These are phyloP conservation scores for Adela reaumurella DNA, from an alignment of 2,888 invertebrate species.

Conservation along the genomic window DNA sequence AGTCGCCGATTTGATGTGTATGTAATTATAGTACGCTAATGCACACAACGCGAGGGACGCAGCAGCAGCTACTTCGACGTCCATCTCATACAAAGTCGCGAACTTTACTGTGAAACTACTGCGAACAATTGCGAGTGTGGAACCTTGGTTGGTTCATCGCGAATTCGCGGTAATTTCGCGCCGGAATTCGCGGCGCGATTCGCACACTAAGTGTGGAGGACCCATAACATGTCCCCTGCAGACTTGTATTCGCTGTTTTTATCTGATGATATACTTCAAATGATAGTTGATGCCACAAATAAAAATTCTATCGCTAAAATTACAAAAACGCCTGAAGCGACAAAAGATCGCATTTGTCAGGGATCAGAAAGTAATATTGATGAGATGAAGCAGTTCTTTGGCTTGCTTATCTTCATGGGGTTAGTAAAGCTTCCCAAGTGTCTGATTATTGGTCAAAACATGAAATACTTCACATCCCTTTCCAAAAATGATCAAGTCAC, in stretches of 20 bases:
- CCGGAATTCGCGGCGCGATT: too few relatives aligned
- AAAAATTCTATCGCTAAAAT: conserved; percentile 10
- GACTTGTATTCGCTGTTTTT: conserved; percentile 6
- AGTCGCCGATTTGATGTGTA: too few relatives aligned
- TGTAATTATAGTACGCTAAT: too few relatives aligned
- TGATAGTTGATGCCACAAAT: conserved; percentile 10
- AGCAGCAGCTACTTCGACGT: too few relatives aligned
- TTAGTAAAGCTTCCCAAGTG: conserved; percentile 16
- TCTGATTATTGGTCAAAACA: too few relatives aligned
- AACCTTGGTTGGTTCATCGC: too few relatives aligned
- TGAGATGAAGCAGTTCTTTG: conserved; percentile 18
- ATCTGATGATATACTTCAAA: conserved; percentile 8
- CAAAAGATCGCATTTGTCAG: conserved; percentile 4
- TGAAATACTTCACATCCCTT: conserved; percentile 14
- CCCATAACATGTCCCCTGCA: conserved; percentile 7
- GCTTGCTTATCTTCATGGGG: conserved; percentile 19
- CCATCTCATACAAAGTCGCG: too few relatives aligned
- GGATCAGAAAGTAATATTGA: conserved; percentile 15
- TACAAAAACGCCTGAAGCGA: background rate
- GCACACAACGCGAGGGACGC: too few relatives aligned
- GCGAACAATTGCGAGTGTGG: too few relatives aligned
- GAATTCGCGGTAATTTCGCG: too few relatives aligned
- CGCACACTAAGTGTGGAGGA: too few relatives aligned
- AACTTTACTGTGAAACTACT: too few relatives aligned
- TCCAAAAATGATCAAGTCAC: conserved; percentile 15